phyloP scores from a whole-genome alignment of 2,797 vertebrate species.

The Sebastes oblongus region DNA sequence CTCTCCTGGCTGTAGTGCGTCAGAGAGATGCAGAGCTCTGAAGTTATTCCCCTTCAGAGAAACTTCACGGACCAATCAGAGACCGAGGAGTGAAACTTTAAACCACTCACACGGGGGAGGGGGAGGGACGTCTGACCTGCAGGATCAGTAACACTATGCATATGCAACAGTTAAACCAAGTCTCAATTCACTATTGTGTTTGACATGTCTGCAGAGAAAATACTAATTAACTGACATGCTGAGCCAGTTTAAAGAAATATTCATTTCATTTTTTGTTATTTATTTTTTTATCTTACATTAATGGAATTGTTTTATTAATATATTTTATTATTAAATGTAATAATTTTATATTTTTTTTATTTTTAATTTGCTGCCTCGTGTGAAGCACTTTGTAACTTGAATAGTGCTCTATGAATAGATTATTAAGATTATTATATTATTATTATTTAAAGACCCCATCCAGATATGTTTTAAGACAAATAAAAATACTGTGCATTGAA shows the following conservation, averaged over 20 bases:
- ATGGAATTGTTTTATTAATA: no score
- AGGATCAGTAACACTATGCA: conserved; percentile 23
- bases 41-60: conserved; percentile 62
- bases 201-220: conserved; percentile 27
- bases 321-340: background rate
- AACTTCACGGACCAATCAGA: conserved; percentile 77
- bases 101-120: conserved; percentile 71
- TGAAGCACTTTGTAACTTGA: background rate
- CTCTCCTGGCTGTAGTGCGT: conserved; percentile 25
- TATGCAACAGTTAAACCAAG: conserved; percentile 29
- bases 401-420: background rate
- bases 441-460: background rate
- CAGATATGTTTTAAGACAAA: background rate
- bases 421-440: background rate
- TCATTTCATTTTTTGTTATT: background rate
- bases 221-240: background rate
- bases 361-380: background rate
- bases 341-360: background rate
- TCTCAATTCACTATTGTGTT: conserved; percentile 50
- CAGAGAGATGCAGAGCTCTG: conserved; percentile 10
- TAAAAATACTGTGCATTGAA: background rate
- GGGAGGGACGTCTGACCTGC: conserved; percentile 54
- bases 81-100: conserved; percentile 75
- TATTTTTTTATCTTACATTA: no score
- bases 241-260: background rate